These are phyloP conservation scores for Amitus sp. DNA, from an alignment of 2,888 invertebrate genomes.

Conservation along the genomic window DNA sequence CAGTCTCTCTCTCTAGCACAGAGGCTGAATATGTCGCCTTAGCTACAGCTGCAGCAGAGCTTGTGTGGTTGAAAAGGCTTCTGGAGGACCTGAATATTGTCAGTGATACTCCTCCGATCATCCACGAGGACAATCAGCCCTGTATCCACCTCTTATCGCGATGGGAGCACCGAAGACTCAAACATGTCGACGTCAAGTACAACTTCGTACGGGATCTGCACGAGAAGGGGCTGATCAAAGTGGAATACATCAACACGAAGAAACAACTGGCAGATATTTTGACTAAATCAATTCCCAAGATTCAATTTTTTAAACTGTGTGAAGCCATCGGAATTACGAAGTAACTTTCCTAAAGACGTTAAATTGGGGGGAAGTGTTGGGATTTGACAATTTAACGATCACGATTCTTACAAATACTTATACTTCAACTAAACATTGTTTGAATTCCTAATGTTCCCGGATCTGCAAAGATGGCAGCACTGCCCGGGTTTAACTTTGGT, in stretches of 20 bases:
- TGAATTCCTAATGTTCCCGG: too few relatives aligned
- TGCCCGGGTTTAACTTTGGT: too few relatives aligned
- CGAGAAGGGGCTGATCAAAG: slow-evolving; percentile 6
- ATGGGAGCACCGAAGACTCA: slow-evolving; percentile 42
- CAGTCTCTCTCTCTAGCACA: slow-evolving; percentile 50
- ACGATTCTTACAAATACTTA: too few relatives aligned
- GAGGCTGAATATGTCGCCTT: slow-evolving; percentile 56
- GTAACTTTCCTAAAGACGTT: background rate
- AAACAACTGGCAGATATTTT: slow-evolving; percentile 21
- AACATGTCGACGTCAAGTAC: slow-evolving; percentile 39
- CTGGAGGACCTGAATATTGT: slow-evolving; percentile 38
- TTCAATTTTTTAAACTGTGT: slow-evolving; percentile 15
- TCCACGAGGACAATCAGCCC: slow-evolving; percentile 43
- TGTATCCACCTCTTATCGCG: slow-evolving; percentile 38
- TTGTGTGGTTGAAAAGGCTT: slow-evolving; percentile 46
- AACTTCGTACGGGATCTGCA: slow-evolving; percentile 34
- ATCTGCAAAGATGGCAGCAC: too few relatives aligned
- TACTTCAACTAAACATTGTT: too few relatives aligned
- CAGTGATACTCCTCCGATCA: slow-evolving; percentile 9
- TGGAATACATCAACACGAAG: slow-evolving; percentile 11
- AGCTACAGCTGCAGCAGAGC: slow-evolving; percentile 43
- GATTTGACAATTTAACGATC: background rate
- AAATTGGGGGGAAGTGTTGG: slow-evolving; percentile 9
- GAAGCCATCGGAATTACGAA: background rate
- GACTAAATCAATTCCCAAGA: slow-evolving; percentile 7